These are phyloP conservation scores for Heliocidaris tuberculata DNA, from an alignment of 35 echinoderm and acorn worm genomes.

Conservation along the genomic window DNA sequence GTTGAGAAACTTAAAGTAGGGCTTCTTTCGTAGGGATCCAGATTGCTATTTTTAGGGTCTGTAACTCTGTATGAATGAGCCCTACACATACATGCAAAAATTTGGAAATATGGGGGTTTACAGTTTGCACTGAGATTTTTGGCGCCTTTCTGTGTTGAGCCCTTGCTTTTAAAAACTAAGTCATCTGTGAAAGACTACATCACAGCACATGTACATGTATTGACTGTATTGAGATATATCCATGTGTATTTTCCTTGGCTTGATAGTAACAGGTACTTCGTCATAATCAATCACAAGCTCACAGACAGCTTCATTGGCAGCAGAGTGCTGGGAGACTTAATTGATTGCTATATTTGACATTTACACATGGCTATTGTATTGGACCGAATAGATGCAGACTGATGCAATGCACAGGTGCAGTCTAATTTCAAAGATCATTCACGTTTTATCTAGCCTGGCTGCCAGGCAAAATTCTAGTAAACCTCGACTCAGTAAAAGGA, in stretches of 20 bases:
- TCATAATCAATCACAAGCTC: conserved; percentile 45
- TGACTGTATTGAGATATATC: neutral
- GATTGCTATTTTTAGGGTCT: no score
- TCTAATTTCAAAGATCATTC: neutral
- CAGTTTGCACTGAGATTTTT: no score
- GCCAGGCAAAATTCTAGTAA: neutral
- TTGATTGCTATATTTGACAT: conserved; percentile 45
- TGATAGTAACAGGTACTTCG: conserved; percentile 11
- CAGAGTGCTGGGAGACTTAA: conserved; percentile 15
- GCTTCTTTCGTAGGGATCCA: no score
- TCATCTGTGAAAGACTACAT: no score
- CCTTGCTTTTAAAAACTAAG: no score
- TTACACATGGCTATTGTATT: neutral
- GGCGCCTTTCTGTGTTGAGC: no score
- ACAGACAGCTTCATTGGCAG: conserved; percentile 33
- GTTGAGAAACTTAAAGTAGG: no score
- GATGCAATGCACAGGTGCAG: neutral
- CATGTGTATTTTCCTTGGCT: neutral
- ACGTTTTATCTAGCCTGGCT: neutral
- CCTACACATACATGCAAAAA: no score
- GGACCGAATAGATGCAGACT: neutral
- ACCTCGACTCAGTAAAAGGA: no score
- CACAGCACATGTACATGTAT: neutral
- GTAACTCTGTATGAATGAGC: no score
- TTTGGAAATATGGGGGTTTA: no score